Conservation (phyloP, 2,113 vertebrate species). For the Bagarius yarrelli region DNA sequence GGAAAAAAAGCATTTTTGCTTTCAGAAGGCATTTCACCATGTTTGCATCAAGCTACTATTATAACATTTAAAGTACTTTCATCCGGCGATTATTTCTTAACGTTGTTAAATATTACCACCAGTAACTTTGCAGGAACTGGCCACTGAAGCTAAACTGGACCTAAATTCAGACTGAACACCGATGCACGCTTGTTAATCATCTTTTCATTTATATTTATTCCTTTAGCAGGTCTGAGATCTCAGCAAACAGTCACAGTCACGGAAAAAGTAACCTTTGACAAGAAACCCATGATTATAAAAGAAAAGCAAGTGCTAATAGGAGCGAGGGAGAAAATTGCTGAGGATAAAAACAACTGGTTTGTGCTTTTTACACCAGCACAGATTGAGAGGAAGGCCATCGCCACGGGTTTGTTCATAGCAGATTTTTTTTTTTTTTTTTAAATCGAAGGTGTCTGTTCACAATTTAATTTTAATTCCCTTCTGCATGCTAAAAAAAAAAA, state of each 20-base stretch:
- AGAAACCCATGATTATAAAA: neutral
- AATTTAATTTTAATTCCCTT: neutral
- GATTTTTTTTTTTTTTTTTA: neutral
- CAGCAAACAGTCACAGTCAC: constrained; percentile 5
- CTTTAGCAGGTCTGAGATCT: neutral
- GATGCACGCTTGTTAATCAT: neutral
- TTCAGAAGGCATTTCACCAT: neutral
- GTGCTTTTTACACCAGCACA: constrained; percentile 13
- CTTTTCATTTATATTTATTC: neutral
- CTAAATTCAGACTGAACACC: neutral
- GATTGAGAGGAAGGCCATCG: neutral
- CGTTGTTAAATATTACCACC: neutral
- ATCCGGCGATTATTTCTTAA: neutral
- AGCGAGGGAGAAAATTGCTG: constrained; percentile 36
- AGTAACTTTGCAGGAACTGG: neutral
- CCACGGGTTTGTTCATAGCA: constrained; percentile 7
- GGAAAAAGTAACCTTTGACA: constrained; percentile 21
- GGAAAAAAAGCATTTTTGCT: neutral
- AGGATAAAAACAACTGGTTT: constrained; percentile 44
- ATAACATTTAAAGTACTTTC: neutral
- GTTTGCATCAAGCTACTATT: neutral
- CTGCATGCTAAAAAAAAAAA: neutral
- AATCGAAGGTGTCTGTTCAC: neutral
- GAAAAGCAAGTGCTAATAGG: neutral
- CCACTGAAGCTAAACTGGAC: no score